phyloP scores from a whole-genome alignment of 2,888 invertebrate species.

The Caenorhabditis angaria region DNA sequence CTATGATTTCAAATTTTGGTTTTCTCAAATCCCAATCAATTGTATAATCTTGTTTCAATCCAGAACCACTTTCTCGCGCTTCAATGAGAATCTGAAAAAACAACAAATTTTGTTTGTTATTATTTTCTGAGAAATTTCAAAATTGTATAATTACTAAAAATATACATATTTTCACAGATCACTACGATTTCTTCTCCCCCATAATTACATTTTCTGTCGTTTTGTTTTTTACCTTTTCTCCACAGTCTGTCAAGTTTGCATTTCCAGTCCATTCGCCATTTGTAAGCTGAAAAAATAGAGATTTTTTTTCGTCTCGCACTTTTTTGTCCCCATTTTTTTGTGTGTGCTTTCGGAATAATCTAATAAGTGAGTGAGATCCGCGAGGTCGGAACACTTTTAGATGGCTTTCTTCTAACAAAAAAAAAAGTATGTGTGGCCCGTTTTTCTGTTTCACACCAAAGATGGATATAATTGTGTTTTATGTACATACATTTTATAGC shows the following conservation, averaged over 20 bases:
- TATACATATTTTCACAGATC: neutral
- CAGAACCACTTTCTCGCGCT: constrained; percentile 49
- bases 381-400: neutral
- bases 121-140: neutral
- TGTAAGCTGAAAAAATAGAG: constrained; percentile 35
- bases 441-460: neutral
- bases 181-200: neutral
- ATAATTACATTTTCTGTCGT: neutral
- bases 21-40: constrained; percentile 38
- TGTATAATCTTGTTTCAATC: constrained; percentile 33
- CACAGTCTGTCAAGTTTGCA: constrained; percentile 31
- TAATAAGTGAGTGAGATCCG: neutral
- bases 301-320: no score
- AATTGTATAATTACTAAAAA: constrained; percentile 7
- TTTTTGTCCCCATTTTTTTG: constrained; percentile 24
- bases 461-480: neutral
- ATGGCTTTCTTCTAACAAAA: neutral
- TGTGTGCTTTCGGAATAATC: neutral
- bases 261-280: constrained; percentile 36
- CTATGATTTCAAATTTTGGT: constrained; percentile 51
- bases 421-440: neutral
- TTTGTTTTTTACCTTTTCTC: constrained; percentile 25
- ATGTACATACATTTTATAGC: neutral
- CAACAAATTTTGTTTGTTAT: neutral
- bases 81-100: constrained; percentile 39